These are phyloP conservation scores for Drosophila monieri DNA, from an alignment of 2,888 invertebrate genomes.

Conservation along the genomic window DNA sequence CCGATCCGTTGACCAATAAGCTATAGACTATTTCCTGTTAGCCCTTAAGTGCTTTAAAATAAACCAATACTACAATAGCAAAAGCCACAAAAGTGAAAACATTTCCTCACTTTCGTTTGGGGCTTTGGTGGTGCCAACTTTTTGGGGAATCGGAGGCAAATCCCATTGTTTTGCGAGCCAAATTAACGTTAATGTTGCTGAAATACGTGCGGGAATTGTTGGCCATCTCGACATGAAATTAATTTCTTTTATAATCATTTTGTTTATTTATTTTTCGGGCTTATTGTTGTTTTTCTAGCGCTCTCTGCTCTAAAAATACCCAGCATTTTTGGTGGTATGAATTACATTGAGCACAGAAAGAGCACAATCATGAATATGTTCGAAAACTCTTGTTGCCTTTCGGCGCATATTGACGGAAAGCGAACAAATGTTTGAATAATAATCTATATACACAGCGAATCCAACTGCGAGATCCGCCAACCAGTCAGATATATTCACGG, in stretches of 20 bases:
- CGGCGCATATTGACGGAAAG: constrained; percentile 67
- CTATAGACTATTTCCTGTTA: constrained; percentile 38
- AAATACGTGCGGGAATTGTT: constrained; percentile 25
- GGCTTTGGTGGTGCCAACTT: constrained; percentile 54
- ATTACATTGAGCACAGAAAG: constrained; percentile 63
- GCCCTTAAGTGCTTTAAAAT: constrained; percentile 36
- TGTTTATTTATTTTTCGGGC: constrained; percentile 70
- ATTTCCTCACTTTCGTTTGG: constrained; percentile 68
- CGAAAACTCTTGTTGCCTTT: constrained; percentile 58
- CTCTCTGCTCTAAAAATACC: constrained; percentile 69
- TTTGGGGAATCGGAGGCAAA: constrained; percentile 12
- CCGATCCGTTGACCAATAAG: constrained; percentile 50
- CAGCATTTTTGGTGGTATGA: constrained; percentile 63
- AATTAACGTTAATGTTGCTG: constrained; percentile 60
- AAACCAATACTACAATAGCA: constrained; percentile 37
- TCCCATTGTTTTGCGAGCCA: constrained; percentile 42
- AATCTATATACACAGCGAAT: constrained; percentile 42
- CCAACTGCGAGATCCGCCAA: constrained; percentile 5
- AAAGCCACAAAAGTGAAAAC: constrained; percentile 52
- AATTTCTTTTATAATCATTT: constrained; percentile 75
- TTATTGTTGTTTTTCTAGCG: constrained; percentile 42
- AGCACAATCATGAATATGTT: constrained; percentile 63
- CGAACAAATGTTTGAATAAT: constrained; percentile 74
- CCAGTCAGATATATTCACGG: constrained; percentile 26
- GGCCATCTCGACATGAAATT: constrained; percentile 56